A percentile compares a stretch with the other conserved stretches of the same genome.
Conservation (phyloP, 2,113 vertebrate species). For the Grallaria varia region DNA sequence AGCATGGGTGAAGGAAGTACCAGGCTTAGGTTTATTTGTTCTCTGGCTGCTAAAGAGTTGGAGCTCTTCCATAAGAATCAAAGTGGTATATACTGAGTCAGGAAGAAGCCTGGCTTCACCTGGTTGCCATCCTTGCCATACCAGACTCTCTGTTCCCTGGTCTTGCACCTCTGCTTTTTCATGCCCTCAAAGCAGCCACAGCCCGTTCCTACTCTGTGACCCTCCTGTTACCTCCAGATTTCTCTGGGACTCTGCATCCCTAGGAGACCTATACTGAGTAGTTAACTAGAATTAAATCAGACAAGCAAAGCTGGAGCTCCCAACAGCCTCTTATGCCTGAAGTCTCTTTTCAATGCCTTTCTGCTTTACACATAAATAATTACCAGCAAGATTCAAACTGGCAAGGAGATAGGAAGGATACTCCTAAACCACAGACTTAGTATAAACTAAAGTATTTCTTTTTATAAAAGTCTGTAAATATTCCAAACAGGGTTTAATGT, state of each 20-base stretch:
- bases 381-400: background rate
- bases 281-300: background rate
- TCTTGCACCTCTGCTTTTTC: background rate
- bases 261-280: background rate
- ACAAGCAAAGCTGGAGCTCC: background rate
- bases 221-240: background rate
- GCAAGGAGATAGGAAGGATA: background rate
- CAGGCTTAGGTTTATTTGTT: background rate
- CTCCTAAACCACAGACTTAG: background rate
- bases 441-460: background rate
- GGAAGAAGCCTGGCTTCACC: background rate
- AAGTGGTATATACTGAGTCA: rapidly evolving
- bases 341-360: background rate
- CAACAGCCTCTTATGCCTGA: background rate
- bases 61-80: background rate
- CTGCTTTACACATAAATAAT: background rate
- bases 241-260: background rate
- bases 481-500: background rate
- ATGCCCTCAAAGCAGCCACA: background rate
- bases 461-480: background rate
- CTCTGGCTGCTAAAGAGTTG: background rate
- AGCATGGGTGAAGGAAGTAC: background rate
- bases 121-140: background rate
- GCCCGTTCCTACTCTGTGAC: background rate
- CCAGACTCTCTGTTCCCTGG: background rate